Evolutionary conservation across 2,888 invertebrate genomes (phyloP).

Genomic region (Chesias legatella): DNA sequence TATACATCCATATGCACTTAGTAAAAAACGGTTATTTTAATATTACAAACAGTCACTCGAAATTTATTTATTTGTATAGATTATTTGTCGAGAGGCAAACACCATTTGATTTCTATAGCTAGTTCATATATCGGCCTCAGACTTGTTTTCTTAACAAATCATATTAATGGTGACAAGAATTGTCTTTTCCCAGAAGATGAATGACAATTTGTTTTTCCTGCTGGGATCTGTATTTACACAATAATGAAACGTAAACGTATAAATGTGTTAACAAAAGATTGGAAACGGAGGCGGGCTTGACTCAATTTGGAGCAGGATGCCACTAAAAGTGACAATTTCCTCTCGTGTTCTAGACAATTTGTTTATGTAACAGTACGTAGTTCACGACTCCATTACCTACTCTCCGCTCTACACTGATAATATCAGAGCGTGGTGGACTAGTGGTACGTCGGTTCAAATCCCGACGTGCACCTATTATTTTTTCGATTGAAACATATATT

Average conservation of each 20-base stretch:
- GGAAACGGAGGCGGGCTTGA: slow-evolving; percentile 40
- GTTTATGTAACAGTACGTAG: slow-evolving; percentile 19
- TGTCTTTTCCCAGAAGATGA: slow-evolving; percentile 21
- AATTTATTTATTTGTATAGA: too few species aligned
- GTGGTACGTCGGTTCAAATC: too few species aligned
- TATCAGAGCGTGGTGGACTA: too few species aligned
- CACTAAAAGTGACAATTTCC: slow-evolving; percentile 61
- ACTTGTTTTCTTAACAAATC: slow-evolving; percentile 31
- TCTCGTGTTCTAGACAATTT: slow-evolving; percentile 36
- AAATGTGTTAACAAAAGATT: slow-evolving; percentile 16
- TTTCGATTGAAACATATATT: too few species aligned
- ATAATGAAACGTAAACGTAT: slow-evolving; percentile 1
- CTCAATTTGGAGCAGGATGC: slow-evolving; percentile 59
- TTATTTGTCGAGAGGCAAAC: too few species aligned
- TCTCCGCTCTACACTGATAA: slow-evolving; percentile 18
- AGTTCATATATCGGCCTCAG: slow-evolving; percentile 36
- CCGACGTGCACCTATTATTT: too few species aligned
- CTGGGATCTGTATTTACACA: too few species aligned
- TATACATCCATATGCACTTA: too few species aligned
- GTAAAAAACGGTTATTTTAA: too few species aligned
- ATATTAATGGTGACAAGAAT: slow-evolving; percentile 5
- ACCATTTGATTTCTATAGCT: too few species aligned
- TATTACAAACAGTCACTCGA: too few species aligned
- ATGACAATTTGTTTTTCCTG: too few species aligned
- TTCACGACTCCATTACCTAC: slow-evolving; percentile 3